Percentiles rank a stretch among this genome's conserved stretches.
Evolutionary conservation across 1,140 invertebrate genomes (phyloP).

Genomic region (Drosophila lini): DNA sequence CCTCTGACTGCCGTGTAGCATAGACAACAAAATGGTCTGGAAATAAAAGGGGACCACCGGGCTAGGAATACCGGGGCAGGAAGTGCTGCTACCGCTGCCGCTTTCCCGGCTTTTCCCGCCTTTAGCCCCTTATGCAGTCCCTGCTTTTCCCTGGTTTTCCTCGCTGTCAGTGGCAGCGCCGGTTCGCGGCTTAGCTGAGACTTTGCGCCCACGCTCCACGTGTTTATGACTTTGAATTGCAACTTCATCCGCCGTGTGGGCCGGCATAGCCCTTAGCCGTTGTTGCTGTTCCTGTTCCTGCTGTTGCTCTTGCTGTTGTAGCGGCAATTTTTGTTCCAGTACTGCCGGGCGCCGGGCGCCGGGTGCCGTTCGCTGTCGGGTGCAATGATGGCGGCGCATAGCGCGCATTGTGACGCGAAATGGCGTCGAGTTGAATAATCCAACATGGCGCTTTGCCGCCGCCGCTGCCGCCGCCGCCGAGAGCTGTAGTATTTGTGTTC

Average conservation of each 20-base stretch:
- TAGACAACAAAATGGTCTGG: conserved; percentile 54
- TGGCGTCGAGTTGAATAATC: conserved; percentile 81
- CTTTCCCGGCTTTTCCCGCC: conserved; percentile 15
- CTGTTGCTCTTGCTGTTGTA: conserved; percentile 8
- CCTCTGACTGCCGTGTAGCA: conserved; percentile 40
- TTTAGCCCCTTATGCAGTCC: not conserved
- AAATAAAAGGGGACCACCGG: conserved; percentile 24
- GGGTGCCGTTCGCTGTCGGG: conserved; percentile 68
- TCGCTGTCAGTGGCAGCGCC: conserved; percentile 59
- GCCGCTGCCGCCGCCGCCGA: conserved; percentile 41
- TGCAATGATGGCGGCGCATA: conserved; percentile 78
- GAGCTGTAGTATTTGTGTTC: conserved; percentile 53
- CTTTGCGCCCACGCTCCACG: conserved; percentile 80
- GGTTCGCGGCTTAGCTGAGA: conserved; percentile 76
- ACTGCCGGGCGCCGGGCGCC: conserved; percentile 2
- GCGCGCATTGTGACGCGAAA: conserved; percentile 80
- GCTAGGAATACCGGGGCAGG: conserved; percentile 54
- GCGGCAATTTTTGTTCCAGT: conserved; percentile 7
- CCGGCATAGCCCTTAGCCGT: conserved; percentile 19
- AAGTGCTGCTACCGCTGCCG: conserved; percentile 52
- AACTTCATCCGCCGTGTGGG: conserved; percentile 74
- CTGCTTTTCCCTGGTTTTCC: conserved; percentile 8
- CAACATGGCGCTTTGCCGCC: conserved; percentile 79
- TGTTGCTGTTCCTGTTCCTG: conserved; percentile 2
- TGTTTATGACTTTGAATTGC: conserved; percentile 83